Evolutionary conservation across 2,888 invertebrate species (phyloP), one percentile per base, ranked within the genome.

Genomic region (Oscheius sp.): DNA sequence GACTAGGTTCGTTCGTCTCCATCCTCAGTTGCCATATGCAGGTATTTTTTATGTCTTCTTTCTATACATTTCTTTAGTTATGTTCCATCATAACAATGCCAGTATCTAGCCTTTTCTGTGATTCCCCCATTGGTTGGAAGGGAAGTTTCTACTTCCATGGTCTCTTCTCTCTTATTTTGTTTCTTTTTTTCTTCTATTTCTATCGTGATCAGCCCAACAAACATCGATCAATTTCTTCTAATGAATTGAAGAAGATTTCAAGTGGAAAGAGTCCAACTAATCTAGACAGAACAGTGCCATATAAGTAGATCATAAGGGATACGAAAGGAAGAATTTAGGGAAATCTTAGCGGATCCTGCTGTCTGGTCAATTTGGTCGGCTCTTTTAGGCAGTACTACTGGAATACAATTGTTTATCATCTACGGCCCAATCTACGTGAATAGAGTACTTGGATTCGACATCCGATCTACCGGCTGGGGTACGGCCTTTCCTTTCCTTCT

Each of bases 401-500:
- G 44, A 8, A 30, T 30, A 9, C 59, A 59, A 12, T 12, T 59
- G 12, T 41, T 28, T 20, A 4, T 59, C 6, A 41, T 59, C 26
- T 59, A 59, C 30, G 59, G 59, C 17, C 59, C 59, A 14, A 59
- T 32, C 1, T 59, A 59, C 44, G 17, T 59, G 44, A 59, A 59
- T 30, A 59, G 44, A 26, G 59, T 59, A 64, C 50, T 74, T 1
- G 49, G 68, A 1, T 68, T 74, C 17, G 74, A 74, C 41, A 68
- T 74, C 1, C 41, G 67, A 1, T 36, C 62, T 9, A 74, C 74
- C 28, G 74, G 74, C 20, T 68, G 67, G 26, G 50, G 67, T 20
- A 72, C 66, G 3, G 70, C 74, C 5, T 38, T 74, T 14, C 72
- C 74, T 6, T 74, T 68, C 44, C 17, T 67, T 0, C 33, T 74